Base-by-base conservation (phyloP, 2,797 vertebrate species). In the Cichlasoma orientale region DNA sequence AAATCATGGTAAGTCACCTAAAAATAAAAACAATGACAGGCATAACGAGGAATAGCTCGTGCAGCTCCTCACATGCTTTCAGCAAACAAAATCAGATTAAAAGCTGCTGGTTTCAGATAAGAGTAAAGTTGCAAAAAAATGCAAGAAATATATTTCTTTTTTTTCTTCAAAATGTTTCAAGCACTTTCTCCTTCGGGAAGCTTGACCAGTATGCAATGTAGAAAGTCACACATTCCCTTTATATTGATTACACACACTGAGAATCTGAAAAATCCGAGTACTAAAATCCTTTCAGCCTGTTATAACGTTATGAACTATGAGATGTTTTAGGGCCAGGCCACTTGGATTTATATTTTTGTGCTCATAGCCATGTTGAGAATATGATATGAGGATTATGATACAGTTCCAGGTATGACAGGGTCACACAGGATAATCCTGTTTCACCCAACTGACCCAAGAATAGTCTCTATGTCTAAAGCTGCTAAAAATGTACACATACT, bases 341-440 rank as follows among this genome's bases (percentile, higher is more conserved):
- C 61, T 47, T 66, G 23, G 41, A 29, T 68, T 68, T 4, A 29
- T 13, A 25, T n/a, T 68, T 29, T 50, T 29, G 44, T 68, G 0
- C 29, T 68, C 6, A 41, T n/a, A 66, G 1, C 0, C 3, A 5
- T 41, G 9, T 7, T 53, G 16, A 68, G 33, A 66, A 21, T 50
- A 7, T 56, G 3, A 21, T 10, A n/a, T 21, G 9, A 68, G 82
- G 74, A 83, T 88, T 80, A 82, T 76, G n/a, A 78, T 71, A 18
- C 18, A 33, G 55, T 71, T 36, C 8, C 56, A 54, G 23, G 25
- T 23, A 9, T 57, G 56, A 55, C 19, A 38, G 7, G 41, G 21
- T 80, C 74, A 72, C 44, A 76, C 7, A 21, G 79, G 75, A 77
- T 90, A 82, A 92, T 90, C 83, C 56, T 58, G 55, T 36, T 79